Evolutionary conservation across 2,113 vertebrate genomes (phyloP).

Genomic region (Plestiodon gilberti): DNA sequence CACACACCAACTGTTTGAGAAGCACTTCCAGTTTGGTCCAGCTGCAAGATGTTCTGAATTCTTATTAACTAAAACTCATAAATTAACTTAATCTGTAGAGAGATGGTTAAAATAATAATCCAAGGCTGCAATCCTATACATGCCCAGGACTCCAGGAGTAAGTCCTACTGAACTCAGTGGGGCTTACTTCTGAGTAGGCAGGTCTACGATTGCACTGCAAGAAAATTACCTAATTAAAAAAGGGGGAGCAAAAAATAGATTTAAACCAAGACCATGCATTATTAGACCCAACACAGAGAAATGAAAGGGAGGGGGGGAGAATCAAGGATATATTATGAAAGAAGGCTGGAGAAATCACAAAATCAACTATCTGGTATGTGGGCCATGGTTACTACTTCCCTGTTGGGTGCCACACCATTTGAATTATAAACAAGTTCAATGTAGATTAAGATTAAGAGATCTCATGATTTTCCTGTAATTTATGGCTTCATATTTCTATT

Average conservation of each 20-base stretch:
- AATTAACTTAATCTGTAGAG: not conserved
- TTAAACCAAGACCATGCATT: not conserved
- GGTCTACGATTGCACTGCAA: too few species aligned
- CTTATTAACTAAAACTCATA: not conserved
- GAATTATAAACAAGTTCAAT: too few species aligned
- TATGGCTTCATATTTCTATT: not conserved
- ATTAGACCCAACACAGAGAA: not conserved
- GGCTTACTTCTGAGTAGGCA: too few species aligned
- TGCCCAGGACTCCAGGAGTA: too few species aligned
- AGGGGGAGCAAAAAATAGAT: not conserved
- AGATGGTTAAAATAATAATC: not conserved
- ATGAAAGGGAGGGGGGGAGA: not conserved
- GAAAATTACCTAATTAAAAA: not conserved
- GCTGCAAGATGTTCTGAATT: not conserved
- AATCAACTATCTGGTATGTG: not conserved
- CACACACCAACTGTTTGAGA: not conserved
- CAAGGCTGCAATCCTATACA: not conserved
- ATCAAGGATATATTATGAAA: not conserved
- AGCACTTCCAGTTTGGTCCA: not conserved
- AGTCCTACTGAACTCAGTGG: too few species aligned
- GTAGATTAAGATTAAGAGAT: not conserved
- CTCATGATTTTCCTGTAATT: not conserved
- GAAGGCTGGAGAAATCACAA: not conserved
- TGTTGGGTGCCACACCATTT: not conserved
- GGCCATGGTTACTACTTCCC: not conserved